Conservation (phyloP, 1,140 invertebrate species). For the Hyphantria cunea region DNA sequence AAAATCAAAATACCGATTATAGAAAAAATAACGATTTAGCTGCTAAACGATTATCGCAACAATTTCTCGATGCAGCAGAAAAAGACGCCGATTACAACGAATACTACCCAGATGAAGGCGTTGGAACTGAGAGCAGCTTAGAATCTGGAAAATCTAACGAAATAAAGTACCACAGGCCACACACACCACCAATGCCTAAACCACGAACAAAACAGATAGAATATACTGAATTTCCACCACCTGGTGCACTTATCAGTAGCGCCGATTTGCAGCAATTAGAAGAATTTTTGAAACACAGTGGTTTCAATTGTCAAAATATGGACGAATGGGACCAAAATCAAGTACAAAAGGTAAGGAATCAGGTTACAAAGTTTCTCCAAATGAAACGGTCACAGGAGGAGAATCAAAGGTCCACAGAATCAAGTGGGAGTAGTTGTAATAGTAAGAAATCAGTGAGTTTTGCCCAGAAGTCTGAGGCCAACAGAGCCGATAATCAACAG, state of each 20-base stretch:
- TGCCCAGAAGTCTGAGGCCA: conserved; percentile 69
- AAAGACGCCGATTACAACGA: conserved; percentile 80
- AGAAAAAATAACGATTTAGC: conserved; percentile 85
- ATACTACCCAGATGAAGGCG: conserved; percentile 79
- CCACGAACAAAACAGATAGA: conserved; percentile 73
- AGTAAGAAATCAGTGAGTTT: conserved; percentile 83
- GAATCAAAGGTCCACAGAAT: conserved; percentile 85
- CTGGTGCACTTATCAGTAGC: conserved; percentile 82
- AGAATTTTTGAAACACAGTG: conserved; percentile 88
- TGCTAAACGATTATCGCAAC: conserved; percentile 79
- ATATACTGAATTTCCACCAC: conserved; percentile 74
- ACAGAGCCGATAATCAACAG: conserved; percentile 54
- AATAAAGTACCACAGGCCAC: conserved; percentile 76
- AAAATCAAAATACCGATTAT: conserved; percentile 83
- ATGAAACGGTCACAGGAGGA: conserved; percentile 86
- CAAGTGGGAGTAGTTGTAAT: conserved; percentile 86
- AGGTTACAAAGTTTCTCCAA: conserved; percentile 85
- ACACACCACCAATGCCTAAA: conserved; percentile 79
- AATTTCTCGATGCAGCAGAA: conserved; percentile 78
- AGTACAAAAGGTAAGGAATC: conserved; percentile 86
- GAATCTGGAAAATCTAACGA: conserved; percentile 81
- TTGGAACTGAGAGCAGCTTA: conserved; percentile 79
- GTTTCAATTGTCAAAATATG: conserved; percentile 85
- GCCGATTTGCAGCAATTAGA: conserved; percentile 87
- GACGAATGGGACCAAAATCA: conserved; percentile 85